phyloP scores from a whole-genome alignment of 2,113 vertebrate genomes.

The Dryoscopus gambensis region DNA sequence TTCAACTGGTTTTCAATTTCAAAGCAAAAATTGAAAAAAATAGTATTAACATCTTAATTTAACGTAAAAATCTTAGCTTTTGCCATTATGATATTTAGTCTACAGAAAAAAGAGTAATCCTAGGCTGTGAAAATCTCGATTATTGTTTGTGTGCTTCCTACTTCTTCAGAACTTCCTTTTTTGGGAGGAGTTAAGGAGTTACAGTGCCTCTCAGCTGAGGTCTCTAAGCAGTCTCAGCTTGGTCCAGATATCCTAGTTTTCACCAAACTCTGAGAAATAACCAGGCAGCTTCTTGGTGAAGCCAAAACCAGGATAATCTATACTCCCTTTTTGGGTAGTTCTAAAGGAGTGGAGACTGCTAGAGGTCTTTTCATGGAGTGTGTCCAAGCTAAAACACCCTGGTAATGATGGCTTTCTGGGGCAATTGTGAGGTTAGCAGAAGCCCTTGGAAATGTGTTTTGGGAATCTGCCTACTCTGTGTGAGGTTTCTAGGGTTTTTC shows the following conservation, averaged over 20 bases:
- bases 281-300: background rate
- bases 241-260: background rate
- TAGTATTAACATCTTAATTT: background rate
- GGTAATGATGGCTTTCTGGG: background rate
- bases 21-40: background rate
- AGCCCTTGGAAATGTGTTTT: background rate
- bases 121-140: background rate
- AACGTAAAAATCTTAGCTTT: background rate
- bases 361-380: background rate
- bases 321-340: background rate
- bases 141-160: background rate
- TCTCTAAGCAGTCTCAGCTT: background rate
- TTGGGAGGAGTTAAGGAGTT: background rate
- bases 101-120: background rate
- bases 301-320: no score
- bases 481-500: background rate
- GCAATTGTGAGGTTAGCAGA: background rate
- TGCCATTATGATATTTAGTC: fast-evolving
- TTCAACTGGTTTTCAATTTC: background rate
- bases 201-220: background rate
- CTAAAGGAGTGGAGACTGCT: background rate
- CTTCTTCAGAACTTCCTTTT: background rate
- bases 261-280: background rate
- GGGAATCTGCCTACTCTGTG: background rate
- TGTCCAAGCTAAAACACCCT: background rate